Evolutionary conservation across 2,113 vertebrate species (phyloP).

Genomic region (Cromileptes altivelis): DNA sequence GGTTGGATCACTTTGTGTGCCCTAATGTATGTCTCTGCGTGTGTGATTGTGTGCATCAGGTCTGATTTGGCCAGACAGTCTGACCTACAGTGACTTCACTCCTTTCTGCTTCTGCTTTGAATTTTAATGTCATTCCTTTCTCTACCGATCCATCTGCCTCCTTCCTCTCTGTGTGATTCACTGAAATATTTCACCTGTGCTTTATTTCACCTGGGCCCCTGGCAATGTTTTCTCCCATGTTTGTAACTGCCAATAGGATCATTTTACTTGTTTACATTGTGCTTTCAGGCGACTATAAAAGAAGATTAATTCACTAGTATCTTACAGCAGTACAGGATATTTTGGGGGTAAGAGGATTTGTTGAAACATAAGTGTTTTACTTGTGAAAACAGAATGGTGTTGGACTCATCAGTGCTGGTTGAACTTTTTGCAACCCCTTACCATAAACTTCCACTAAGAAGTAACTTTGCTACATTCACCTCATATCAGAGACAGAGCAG

Average conservation of each 20-base stretch:
- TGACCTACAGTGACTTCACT: conserved; percentile 49
- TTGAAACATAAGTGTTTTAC: background rate
- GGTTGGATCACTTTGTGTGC: background rate
- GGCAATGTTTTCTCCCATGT: background rate
- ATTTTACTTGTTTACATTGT: background rate
- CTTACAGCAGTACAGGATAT: background rate
- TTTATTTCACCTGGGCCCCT: background rate
- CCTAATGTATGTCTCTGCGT: conserved; percentile 2
- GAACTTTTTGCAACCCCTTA: too few species aligned
- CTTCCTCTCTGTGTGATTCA: conserved; percentile 13
- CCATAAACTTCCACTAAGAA: too few species aligned
- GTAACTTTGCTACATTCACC: too few species aligned
- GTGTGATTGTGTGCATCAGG: conserved; percentile 25
- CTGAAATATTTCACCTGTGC: conserved; percentile 1
- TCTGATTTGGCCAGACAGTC: conserved; percentile 43
- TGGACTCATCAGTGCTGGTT: too few species aligned
- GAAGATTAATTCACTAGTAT: background rate
- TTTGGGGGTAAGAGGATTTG: background rate
- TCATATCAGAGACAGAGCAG: too few species aligned
- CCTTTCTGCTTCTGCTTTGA: conserved; percentile 10
- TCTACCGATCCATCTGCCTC: background rate
- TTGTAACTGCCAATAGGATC: background rate
- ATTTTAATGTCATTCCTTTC: conserved; percentile 32
- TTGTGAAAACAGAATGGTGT: background rate
- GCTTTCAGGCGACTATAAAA: background rate